These are phyloP conservation scores for Limnodromus scolopaceus DNA, from an alignment of 2,797 vertebrate species.

Conservation along the genomic window DNA sequence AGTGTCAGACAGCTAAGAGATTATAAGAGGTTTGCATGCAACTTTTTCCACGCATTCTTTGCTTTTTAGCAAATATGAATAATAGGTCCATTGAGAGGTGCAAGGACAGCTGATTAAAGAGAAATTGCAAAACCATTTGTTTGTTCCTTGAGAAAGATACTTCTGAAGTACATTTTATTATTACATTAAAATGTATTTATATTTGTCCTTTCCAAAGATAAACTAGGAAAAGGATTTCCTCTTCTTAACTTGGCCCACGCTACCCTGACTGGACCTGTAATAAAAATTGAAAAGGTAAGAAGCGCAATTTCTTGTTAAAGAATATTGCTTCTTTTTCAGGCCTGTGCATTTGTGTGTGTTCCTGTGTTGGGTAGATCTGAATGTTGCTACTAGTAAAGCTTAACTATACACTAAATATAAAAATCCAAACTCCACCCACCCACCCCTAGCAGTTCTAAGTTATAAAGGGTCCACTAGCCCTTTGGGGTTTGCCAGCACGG, in stretches of 20 bases:
- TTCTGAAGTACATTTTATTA: not conserved
- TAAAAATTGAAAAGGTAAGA: conserved; percentile 71
- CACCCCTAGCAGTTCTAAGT: not conserved
- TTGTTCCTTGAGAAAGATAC: not conserved
- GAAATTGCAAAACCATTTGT: not conserved
- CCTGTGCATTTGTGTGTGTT: not conserved
- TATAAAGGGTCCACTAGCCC: not conserved
- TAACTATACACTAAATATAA: not conserved
- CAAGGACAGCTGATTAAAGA: not conserved
- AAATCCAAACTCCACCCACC: not conserved
- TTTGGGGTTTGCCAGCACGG: not conserved
- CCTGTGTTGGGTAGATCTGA: not conserved
- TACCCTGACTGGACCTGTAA: conserved; percentile 49
- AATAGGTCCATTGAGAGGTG: not conserved
- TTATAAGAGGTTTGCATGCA: not conserved
- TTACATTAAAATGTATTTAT: not conserved
- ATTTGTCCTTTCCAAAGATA: conserved; percentile 56
- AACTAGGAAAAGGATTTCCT: conserved; percentile 69
- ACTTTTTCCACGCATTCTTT: not conserved
- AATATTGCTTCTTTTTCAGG: not conserved
- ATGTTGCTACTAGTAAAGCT: not conserved
- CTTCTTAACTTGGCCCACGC: conserved; percentile 59
- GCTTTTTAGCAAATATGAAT: not conserved
- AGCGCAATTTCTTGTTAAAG: not conserved
- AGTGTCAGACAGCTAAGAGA: not conserved